Percentiles rank a stretch among this genome's conserved stretches.
These are phyloP conservation scores for Clarias pachynema DNA, from an alignment of 2,797 vertebrate species.

Conservation along the genomic window DNA sequence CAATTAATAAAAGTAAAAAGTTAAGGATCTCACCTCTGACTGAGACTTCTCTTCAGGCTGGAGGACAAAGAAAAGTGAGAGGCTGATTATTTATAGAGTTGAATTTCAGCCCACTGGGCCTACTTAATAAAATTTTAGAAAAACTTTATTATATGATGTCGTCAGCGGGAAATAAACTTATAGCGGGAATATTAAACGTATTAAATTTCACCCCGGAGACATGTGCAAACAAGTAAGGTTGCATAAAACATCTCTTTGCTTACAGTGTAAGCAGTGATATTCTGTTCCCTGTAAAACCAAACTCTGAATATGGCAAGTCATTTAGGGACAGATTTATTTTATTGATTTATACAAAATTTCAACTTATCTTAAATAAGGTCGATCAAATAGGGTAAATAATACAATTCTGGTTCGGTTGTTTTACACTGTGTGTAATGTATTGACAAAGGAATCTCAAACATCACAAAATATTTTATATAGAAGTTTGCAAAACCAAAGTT, in stretches of 20 bases:
- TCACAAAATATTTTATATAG: too few relatives aligned
- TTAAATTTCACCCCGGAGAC: constrained; percentile 18
- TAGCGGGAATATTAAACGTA: too few relatives aligned
- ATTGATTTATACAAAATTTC: background rate
- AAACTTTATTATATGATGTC: background rate
- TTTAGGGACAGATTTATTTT: background rate
- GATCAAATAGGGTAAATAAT: background rate
- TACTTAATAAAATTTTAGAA: background rate
- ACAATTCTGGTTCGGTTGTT: background rate
- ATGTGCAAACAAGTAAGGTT: background rate
- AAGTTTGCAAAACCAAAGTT: background rate
- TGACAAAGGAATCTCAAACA: background rate
- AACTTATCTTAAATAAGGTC: too few relatives aligned
- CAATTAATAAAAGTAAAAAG: background rate
- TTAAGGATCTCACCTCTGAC: constrained; percentile 80
- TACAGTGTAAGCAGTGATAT: background rate
- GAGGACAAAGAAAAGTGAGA: constrained; percentile 2
- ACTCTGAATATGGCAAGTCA: background rate
- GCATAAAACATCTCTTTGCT: background rate
- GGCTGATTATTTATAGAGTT: constrained; percentile 24
- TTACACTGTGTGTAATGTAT: background rate
- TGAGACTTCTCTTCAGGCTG: constrained; percentile 89
- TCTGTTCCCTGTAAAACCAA: background rate
- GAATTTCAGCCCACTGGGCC: constrained; percentile 9
- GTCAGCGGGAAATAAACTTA: background rate